Evolutionary conservation across 1,140 invertebrate species (phyloP), one percentile per base, ranked within the genome.

Genomic region (Bombus vancouverensis): DNA sequence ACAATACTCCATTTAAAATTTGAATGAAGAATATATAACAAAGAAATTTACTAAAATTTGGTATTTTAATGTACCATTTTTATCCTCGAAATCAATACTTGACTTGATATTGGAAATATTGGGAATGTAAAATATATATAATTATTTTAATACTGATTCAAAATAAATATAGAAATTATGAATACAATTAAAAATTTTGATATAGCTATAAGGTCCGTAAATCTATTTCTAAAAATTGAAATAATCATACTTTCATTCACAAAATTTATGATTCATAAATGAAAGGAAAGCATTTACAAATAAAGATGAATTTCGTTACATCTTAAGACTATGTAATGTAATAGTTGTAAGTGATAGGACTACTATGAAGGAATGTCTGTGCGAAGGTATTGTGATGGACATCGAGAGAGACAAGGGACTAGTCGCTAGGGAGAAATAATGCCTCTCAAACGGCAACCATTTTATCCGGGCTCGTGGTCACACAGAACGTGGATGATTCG

Each of bases 401-500:
- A 68, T 47, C 15, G 42, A 66, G 53, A 37, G 53, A 62, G 34
- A n/a, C 8, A 44, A 34, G 39, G 42, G n/a, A 66, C 15, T 62
- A 66, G 77, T 79, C 34, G 32, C 77, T 28, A 79, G 62, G 42
- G 39, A 37, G 65, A 68, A 68, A 47, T 39, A 44, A 34, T 39
- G 65, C 65, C 65, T 68, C 65, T 79, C 42, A 81, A 78, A 76
- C 44, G 77, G 73, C 78, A 57, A 73, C 77, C 72, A 81, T 88
- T 89, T 85, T 85, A 72, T 77, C 32, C 87, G 39, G 39, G 57
- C 78, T 80, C 62, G 68, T 78, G 82, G 75, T 77, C 76, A 71
- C 73, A 85, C 62, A 88, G 82, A 89, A 81, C 77, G 77, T 32
- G 62, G 32, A 79, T 66, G 62, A 79, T 79, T 79, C 76, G 62